These are phyloP conservation scores for Oopsacas minuta DNA, from an alignment of 37 sponge, comb jelly and placozoan genomes.

Conservation along the genomic window DNA sequence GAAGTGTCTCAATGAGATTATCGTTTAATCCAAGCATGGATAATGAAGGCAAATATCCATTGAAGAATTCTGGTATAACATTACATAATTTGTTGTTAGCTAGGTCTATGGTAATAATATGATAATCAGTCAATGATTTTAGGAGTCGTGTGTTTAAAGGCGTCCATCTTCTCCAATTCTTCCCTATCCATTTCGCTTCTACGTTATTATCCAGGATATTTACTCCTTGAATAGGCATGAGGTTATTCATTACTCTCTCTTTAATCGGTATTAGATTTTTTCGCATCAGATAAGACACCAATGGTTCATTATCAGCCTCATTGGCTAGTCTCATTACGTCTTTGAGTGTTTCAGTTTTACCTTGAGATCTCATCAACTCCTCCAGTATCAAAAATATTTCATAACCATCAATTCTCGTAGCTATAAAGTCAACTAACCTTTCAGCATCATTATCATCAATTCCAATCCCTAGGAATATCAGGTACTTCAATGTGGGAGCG, in stretches of 20 bases:
- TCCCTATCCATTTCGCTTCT: neutral
- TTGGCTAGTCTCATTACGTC: neutral
- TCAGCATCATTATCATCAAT: slow-evolving; percentile 3
- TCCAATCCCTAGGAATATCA: neutral
- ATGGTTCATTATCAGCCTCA: neutral
- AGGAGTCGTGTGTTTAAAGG: neutral
- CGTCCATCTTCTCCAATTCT: slow-evolving; percentile 2
- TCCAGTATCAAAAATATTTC: neutral
- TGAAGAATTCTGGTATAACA: neutral
- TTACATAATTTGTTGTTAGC: neutral
- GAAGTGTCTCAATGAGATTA: neutral
- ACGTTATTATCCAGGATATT: neutral
- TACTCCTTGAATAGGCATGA: neutral
- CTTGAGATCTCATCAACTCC: neutral
- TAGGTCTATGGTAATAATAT: neutral
- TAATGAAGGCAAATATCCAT: neutral
- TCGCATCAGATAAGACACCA: neutral
- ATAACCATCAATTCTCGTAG: neutral
- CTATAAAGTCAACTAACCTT: neutral
- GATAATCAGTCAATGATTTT: neutral
- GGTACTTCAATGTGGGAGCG: neutral
- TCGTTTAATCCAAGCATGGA: neutral
- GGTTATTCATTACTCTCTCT: neutral
- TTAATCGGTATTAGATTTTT: neutral
- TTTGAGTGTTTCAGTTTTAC: neutral